Evolutionary conservation across 1,140 invertebrate species (phyloP), one percentile per base, ranked within the genome.

Genomic region (Delia radicum): DNA sequence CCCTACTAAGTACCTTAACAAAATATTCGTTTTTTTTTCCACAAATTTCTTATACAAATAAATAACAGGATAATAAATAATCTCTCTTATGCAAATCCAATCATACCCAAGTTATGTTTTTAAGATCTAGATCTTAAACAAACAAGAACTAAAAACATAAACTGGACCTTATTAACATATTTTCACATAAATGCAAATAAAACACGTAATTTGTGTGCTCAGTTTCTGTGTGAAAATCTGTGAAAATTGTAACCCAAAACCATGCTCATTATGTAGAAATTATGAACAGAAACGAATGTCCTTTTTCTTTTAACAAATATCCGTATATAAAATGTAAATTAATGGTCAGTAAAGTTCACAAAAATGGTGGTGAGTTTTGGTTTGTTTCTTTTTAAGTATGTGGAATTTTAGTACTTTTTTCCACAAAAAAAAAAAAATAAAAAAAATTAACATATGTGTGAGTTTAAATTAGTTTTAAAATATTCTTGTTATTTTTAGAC

Each of bases 111-210:
- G 37, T 42, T 15, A 15, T 42, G 10, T 42, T 42, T 42, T 13
- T 21, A 55, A 21, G n/a, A 21, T 55, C 10, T 7, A 24, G 8
- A 55, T 55, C 21, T 5, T 24, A 55, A 55, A 21, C 2, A 21
- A 55, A 6, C 6, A 24, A 55, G 10, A 55, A 21, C 8, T 1
- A 55, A 55, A 2, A 18, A 55, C 48, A 18, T 21, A 55, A 55
- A 55, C 48, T 55, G 48, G 48, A 55, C 48, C 48, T 55, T 55
- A 55, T 55, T 55, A 55, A 55, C 48, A 55, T 55, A 55, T 55
- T 55, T 55, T 55, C 48, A 55, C 18, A 55, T 55, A 55, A 55
- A 55, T 55, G 48, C 18, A 55, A 55, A 55, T 55, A 18, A 55
- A 55, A n/a, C 2, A 55, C 18, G 24, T 6, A 55, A 55, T 55